phyloP scores from a whole-genome alignment of 2,797 vertebrate genomes.

The Octomys mimax region DNA sequence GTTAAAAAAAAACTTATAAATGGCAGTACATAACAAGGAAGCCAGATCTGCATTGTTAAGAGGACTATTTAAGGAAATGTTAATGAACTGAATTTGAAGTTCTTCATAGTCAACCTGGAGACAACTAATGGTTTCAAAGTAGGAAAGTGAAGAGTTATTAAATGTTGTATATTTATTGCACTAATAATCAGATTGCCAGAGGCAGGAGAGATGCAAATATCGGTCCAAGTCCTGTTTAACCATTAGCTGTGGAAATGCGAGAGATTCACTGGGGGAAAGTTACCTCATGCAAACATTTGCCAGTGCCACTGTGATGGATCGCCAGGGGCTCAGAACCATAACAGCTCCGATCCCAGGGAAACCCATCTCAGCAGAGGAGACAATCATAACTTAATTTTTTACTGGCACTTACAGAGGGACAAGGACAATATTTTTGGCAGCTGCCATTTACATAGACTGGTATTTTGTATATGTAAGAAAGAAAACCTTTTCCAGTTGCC shows the following conservation, averaged over 20 bases:
- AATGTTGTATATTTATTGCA: conserved; percentile 89
- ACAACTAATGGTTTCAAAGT: conserved; percentile 88
- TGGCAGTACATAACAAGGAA: conserved; percentile 85
- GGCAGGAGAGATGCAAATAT: conserved; percentile 88
- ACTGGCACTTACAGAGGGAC: conserved; percentile 74
- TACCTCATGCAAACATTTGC: conserved; percentile 76
- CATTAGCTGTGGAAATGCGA: conserved; percentile 84
- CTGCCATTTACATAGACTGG: conserved; percentile 64
- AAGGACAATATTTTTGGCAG: conserved; percentile 84
- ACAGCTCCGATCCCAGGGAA: conserved; percentile 85
- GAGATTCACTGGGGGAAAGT: conserved; percentile 81
- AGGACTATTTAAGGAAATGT: conserved; percentile 89
- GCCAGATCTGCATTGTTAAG: conserved; percentile 83
- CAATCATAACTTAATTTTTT: conserved; percentile 87
- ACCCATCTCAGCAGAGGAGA: conserved; percentile 84
- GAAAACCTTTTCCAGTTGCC: conserved; percentile 11
- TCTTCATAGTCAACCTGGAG: conserved; percentile 88
- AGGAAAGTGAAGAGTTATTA: conserved; percentile 89
- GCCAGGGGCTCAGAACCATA: conserved; percentile 82
- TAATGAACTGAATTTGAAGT: conserved; percentile 88
- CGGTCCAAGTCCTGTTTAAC: conserved; percentile 83
- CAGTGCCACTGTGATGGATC: conserved; percentile 86
- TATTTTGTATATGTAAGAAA: neutral
- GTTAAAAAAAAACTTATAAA: conserved; percentile 87
- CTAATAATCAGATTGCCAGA: conserved; percentile 90